Percentiles rank a stretch among this genome's conserved stretches.
Conservation (phyloP, 2,797 vertebrate species). For the Ctenosaura bakeri region DNA sequence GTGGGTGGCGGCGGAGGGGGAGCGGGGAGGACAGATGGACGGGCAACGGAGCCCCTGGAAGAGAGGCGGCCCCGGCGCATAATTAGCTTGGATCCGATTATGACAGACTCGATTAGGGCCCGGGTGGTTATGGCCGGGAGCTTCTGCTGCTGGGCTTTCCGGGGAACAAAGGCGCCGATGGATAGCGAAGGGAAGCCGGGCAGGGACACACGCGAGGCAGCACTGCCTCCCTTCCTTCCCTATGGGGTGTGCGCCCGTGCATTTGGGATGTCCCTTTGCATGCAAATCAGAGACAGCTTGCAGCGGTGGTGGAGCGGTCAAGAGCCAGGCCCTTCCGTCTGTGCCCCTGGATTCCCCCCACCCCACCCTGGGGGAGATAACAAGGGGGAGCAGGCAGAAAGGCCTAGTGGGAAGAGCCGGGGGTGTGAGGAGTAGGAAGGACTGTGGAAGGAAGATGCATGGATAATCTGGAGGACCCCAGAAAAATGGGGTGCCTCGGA, state of each 20-base stretch:
- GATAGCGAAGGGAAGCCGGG: background rate
- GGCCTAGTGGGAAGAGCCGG: slow-evolving; percentile 8
- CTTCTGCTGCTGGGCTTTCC: slow-evolving; percentile 69
- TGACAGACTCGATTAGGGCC: slow-evolving; percentile 76
- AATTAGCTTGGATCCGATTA: slow-evolving; percentile 81
- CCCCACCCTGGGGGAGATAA: background rate
- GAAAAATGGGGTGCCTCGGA: too few relatives aligned
- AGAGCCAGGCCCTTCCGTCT: slow-evolving; percentile 75
- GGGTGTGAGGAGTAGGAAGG: slow-evolving; percentile 3
- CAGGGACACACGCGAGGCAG: slow-evolving; percentile 45
- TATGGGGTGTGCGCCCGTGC: too few relatives aligned
- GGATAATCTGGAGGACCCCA: background rate
- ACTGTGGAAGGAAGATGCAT: background rate
- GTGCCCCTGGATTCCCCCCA: too few relatives aligned
- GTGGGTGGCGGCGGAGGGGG: slow-evolving; percentile 30
- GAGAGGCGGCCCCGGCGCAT: slow-evolving; percentile 73
- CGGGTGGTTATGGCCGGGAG: slow-evolving; percentile 68
- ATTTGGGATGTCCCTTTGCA: too few relatives aligned
- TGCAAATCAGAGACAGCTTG: slow-evolving; percentile 70
- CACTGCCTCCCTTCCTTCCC: too few relatives aligned
- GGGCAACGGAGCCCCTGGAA: slow-evolving; percentile 73
- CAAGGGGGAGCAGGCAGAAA: slow-evolving; percentile 38
- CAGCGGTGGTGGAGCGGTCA: slow-evolving; percentile 62
- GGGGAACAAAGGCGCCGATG: slow-evolving; percentile 63
- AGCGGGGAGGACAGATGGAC: slow-evolving; percentile 83